These are phyloP conservation scores for Tiliacea aurago DNA, from an alignment of 2,888 invertebrate genomes.

Conservation along the genomic window DNA sequence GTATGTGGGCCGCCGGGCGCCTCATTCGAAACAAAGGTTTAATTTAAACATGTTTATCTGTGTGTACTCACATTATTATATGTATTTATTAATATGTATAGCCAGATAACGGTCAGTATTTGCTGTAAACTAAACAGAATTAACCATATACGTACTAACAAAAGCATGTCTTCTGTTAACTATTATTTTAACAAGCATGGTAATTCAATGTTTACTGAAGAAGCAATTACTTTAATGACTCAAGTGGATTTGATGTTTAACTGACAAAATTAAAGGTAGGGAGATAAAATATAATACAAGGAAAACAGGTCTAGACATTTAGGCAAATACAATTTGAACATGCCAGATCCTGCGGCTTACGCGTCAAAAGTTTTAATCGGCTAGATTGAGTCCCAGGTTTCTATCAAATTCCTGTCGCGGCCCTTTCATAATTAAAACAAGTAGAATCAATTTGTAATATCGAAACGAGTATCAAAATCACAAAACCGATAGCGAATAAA, in stretches of 20 bases:
- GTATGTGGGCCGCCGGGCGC: conserved; percentile 49
- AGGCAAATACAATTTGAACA: conserved; percentile 6
- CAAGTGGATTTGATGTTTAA: conserved; percentile 28
- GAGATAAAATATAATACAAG: conserved; percentile 40
- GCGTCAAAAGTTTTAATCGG: background rate
- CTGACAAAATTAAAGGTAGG: conserved; percentile 19
- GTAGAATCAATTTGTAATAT: conserved; percentile 20
- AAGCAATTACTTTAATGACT: conserved; percentile 54
- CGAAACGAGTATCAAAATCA: conserved; percentile 17
- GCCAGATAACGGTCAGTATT: conserved; percentile 56
- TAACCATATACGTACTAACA: conserved; percentile 20
- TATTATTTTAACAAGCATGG: conserved; percentile 35
- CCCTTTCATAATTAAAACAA: conserved; percentile 22
- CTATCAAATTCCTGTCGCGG: background rate
- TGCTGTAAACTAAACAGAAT: conserved; percentile 27
- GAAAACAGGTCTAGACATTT: conserved; percentile 32
- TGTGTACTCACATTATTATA: conserved; percentile 42
- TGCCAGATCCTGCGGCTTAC: background rate
- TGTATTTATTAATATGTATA: conserved; percentile 50
- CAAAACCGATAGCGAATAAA: conserved; percentile 24
- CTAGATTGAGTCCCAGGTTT: conserved; percentile 4
- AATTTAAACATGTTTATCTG: conserved; percentile 61
- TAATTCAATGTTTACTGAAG: conserved; percentile 49
- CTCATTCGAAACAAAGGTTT: conserved; percentile 61
- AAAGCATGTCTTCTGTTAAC: conserved; percentile 29